Evolutionary conservation across 2,888 invertebrate genomes (phyloP).

Genomic region (Lamproptera curius): DNA sequence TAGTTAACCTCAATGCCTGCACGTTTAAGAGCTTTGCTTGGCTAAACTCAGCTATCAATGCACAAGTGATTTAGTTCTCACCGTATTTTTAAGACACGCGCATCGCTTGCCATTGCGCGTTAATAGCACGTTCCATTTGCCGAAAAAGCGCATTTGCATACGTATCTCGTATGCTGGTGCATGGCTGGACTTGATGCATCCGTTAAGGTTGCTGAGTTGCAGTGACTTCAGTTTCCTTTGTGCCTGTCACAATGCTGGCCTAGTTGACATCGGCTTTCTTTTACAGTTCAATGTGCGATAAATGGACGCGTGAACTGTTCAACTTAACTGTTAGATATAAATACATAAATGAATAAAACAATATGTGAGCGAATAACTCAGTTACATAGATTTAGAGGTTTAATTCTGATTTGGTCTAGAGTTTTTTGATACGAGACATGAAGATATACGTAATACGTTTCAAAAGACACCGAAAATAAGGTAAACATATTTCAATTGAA

Average conservation of each 20-base stretch:
- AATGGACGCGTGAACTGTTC: neutral
- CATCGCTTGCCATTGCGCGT: neutral
- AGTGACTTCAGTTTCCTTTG: conserved; percentile 20
- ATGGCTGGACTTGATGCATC: conserved; percentile 1
- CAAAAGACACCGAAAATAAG: neutral
- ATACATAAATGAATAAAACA: neutral
- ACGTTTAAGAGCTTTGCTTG: neutral
- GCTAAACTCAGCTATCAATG: neutral
- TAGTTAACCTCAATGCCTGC: too few relatives aligned
- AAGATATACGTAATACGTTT: neutral
- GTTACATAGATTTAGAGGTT: neutral
- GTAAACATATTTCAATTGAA: neutral
- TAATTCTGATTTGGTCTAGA: neutral
- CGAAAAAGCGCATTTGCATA: conserved; percentile 11
- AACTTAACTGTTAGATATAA: neutral
- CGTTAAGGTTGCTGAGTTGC: conserved; percentile 1
- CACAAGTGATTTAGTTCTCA: too few relatives aligned
- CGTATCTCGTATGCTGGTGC: too few relatives aligned
- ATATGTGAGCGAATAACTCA: neutral
- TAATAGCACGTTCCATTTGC: conserved; percentile 4
- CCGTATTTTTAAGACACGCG: too few relatives aligned
- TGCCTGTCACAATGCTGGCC: conserved; percentile 7
- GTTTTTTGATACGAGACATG: neutral
- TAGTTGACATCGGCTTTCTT: conserved; percentile 12
- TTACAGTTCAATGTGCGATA: neutral